Conservation (phyloP, 2,888 invertebrate species). For the Boloria selene region DNA sequence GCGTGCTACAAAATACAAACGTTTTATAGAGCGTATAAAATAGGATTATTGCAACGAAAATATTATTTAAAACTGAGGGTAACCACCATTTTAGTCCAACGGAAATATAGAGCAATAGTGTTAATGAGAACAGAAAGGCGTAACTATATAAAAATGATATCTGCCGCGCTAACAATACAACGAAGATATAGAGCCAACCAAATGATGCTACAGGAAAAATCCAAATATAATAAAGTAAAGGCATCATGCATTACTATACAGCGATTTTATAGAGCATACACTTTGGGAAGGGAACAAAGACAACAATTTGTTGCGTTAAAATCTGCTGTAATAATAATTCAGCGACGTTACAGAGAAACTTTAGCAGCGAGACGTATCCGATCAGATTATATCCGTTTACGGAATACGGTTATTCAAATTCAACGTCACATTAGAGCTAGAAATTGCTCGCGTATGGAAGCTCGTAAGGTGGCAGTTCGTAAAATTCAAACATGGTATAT, state of each 20-base stretch:
- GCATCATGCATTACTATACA: constrained; percentile 70
- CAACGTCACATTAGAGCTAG: constrained; percentile 65
- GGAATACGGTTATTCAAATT: constrained; percentile 51
- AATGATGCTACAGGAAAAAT: constrained; percentile 58
- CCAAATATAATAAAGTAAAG: constrained; percentile 57
- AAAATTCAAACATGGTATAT: constrained; percentile 70
- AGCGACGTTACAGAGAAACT: constrained; percentile 61
- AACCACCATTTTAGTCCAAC: constrained; percentile 54
- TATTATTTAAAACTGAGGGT: constrained; percentile 56
- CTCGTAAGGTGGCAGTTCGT: constrained; percentile 48
- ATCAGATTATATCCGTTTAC: constrained; percentile 52
- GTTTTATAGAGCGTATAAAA: constrained; percentile 56
- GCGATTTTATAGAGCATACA: constrained; percentile 55
- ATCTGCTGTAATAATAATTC: constrained; percentile 61
- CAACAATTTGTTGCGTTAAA: constrained; percentile 53
- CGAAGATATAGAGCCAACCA: constrained; percentile 64
- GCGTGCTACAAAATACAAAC: constrained; percentile 68
- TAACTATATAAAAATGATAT: constrained; percentile 50
- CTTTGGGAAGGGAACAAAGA: constrained; percentile 52
- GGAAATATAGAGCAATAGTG: constrained; percentile 58
- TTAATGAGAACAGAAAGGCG: constrained; percentile 54
- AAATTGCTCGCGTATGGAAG: constrained; percentile 45
- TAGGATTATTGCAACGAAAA: constrained; percentile 52
- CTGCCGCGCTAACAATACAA: constrained; percentile 53
- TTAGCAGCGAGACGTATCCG: constrained; percentile 49